Evolutionary conservation across 2,888 invertebrate species (phyloP), one percentile per base, ranked within the genome.

Genomic region (Cosmia pyralina): DNA sequence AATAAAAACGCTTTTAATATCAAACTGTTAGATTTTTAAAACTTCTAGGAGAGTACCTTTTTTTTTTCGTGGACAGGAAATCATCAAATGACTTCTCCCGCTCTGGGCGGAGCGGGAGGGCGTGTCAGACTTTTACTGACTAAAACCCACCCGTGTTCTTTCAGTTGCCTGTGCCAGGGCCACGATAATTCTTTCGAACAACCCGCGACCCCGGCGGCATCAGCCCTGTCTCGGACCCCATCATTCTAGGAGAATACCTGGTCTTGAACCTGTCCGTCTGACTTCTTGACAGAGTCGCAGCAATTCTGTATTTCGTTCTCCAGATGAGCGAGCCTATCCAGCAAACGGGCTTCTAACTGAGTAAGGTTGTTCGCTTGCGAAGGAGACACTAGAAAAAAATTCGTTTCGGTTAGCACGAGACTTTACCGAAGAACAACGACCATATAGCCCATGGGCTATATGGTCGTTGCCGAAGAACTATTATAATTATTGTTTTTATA

Each of bases 251-350:
- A 11, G 17, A 8, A 4, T 63, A 94, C 95, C 88, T 94, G 93
- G 68, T 94, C 93, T 53, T 89, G 82, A 22, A 92, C 53, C 2
- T 83, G 69, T 28, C 90, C 92, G 7, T 92, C 91, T 11, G 87
- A 87, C 79, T 92, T 92, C 28, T 83, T 87, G 44, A 92, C 81
- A 7, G 66, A 81, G 0, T 93, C 93, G 81, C 93, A 93, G 83
- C 94, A 95, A 53, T 89, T 88, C 55, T 89, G 88, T 7, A 95
- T 65, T 48, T 89, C 89, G 77, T 88, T 91, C 77, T 95, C 95
- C 13, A 95, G 58, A 1, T 89, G 90, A 74, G 84, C 87, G 2
- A 95, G 77, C 69, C 90, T 90, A 48, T 87, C 89, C 72, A 88
- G 77, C 13, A 93, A 72, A 7, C 85, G 89, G 5, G 84, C 74